A percentile compares a stretch with the other conserved stretches of the same genome.
These are phyloP conservation scores for Drosophila flavopinicola DNA, from an alignment of 2,888 invertebrate genomes.

Conservation along the genomic window DNA sequence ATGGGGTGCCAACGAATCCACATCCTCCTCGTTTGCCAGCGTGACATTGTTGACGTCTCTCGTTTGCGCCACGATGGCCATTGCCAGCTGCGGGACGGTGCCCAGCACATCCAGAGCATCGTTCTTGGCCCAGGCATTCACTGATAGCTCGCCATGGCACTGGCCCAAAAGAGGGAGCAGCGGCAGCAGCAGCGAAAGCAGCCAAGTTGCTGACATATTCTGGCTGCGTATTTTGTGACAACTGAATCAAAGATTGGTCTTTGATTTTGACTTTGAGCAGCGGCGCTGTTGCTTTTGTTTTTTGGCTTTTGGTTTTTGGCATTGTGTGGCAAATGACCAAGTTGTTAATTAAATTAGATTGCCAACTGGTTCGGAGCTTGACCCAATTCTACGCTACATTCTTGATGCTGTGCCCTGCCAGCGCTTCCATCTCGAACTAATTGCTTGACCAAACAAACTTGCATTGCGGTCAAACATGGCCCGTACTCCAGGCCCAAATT, in stretches of 20 bases:
- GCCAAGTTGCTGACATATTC: slow-evolving; percentile 58
- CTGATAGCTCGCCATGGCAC: slow-evolving; percentile 26
- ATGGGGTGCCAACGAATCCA: slow-evolving; percentile 51
- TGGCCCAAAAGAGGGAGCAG: slow-evolving; percentile 35
- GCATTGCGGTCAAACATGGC: slow-evolving; percentile 34
- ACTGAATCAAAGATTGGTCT: slow-evolving; percentile 54
- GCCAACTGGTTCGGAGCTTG: slow-evolving; percentile 25
- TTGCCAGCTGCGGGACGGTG: slow-evolving; percentile 28
- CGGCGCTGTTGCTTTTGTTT: neutral
- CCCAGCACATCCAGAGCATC: slow-evolving; percentile 47
- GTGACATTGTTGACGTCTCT: slow-evolving; percentile 58
- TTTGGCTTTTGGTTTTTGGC: slow-evolving; percentile 22
- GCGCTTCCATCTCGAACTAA: slow-evolving; percentile 30
- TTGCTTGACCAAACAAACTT: slow-evolving; percentile 51
- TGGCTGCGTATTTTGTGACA: slow-evolving; percentile 33
- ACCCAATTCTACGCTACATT: slow-evolving; percentile 37
- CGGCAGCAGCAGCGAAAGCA: slow-evolving; percentile 6
- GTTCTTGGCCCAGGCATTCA: slow-evolving; percentile 27
- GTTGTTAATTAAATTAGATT: slow-evolving; percentile 74
- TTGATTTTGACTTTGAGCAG: slow-evolving; percentile 12
- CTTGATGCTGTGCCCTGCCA: neutral
- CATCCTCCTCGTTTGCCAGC: slow-evolving; percentile 46
- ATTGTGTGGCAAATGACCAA: slow-evolving; percentile 30
- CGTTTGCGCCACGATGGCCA: slow-evolving; percentile 23
- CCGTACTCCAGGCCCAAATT: slow-evolving; percentile 36